Evolutionary conservation across 2,888 invertebrate species (phyloP), one percentile per base, ranked within the genome.

Genomic region (Crocallis elinguaria): DNA sequence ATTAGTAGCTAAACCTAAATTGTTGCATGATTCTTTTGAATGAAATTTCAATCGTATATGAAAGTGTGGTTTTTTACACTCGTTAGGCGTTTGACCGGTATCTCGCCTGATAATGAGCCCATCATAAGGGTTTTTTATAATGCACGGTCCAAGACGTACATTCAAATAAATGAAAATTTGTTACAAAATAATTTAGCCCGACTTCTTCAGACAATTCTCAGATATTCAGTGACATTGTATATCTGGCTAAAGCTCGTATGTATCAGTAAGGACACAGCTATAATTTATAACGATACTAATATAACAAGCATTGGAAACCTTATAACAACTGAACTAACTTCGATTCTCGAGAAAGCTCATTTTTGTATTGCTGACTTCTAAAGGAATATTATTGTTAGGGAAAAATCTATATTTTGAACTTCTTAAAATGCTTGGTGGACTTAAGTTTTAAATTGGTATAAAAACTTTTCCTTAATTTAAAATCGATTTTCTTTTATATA

Each of bases 221-320:
- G n/a, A n/a, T 29, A 29, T 9, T 29, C 29, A 29, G 12, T 29
- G 5, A 29, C 2, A 29, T 29, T 9, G 12, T 12, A 19, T 19
- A 19, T 11, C 9, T 12, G 29, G 4, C 27, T 27, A 27, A 27
- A 9, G 27, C 27, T n/a, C 9, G 25, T 25, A 11, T 27, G 30
- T 32, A 32, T 9, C 3, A 8, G 17, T 17, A n/a, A 33, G 17
- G n/a, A 17, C 16, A 16, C 3, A 17, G 17, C 17, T n/a, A 19
- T 35, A 35, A 19, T 11, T 33, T 4, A 35, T 12, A 35, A 46
- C 30, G 38, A 57, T 56, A 37, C 8, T 49, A 9, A 11, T 50
- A 46, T 68, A 73, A 65, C 62, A 44, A 67, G 62, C 59, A 56
- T 59, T 62, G 62, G 58, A 62, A 62, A 74, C 71, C 62, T 73